Evolutionary conservation across 2,113 vertebrate genomes (phyloP).

Genomic region (Zapornia atra): DNA sequence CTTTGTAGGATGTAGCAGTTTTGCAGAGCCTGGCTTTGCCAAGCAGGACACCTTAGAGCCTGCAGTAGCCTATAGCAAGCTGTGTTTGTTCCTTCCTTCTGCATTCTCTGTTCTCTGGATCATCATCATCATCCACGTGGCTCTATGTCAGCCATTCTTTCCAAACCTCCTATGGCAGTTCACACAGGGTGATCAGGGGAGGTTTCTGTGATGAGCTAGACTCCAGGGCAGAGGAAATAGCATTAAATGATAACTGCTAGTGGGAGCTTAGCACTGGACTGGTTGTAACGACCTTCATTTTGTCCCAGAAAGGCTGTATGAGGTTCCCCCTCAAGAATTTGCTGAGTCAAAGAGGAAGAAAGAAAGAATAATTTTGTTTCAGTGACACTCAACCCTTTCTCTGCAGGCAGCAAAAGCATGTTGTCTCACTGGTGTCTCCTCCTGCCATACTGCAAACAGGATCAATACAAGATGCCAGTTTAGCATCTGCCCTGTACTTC

Average conservation of each 20-base stretch:
- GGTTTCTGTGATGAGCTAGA: neutral
- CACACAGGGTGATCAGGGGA: neutral
- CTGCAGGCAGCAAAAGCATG: neutral
- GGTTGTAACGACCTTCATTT: neutral
- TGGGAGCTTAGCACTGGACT: neutral
- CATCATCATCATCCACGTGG: neutral
- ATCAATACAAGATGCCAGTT: neutral
- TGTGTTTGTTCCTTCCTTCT: neutral
- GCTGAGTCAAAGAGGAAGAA: neutral
- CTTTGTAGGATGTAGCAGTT: neutral
- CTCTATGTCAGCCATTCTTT: neutral
- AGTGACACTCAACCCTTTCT: fast-evolving
- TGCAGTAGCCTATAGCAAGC: neutral
- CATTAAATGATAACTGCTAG: neutral
- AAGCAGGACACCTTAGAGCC: neutral
- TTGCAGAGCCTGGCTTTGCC: neutral
- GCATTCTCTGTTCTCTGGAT: neutral
- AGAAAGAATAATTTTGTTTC: neutral
- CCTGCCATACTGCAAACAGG: neutral
- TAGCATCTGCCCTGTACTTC: neutral
- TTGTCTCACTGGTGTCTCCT: neutral
- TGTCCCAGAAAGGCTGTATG: neutral
- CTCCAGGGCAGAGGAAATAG: neutral
- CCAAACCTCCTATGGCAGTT: neutral
- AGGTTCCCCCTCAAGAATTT: neutral